Percentiles rank a stretch among this genome's conserved stretches.
phyloP scores from a whole-genome alignment of 2,888 invertebrate species.

The Branchellion lobata region DNA sequence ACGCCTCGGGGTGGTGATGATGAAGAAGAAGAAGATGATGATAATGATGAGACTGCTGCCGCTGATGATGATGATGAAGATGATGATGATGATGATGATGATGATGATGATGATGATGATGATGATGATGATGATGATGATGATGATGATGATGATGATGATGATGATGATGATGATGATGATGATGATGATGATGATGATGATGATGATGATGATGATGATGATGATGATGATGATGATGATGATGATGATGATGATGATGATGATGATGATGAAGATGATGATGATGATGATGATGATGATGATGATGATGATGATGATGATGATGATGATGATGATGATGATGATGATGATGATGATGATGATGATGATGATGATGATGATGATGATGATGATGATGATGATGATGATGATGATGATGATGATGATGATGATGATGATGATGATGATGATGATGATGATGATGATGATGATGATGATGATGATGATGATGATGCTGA shows the following conservation, averaged over 20 bases:
- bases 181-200: slow-evolving; percentile 6
- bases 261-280: slow-evolving; percentile 33
- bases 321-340: slow-evolving; percentile 28
- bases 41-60: too few species aligned
- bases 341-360: slow-evolving; percentile 32
- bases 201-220: neutral
- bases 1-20: too few species aligned
- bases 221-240: slow-evolving; percentile 7
- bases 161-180: slow-evolving; percentile 20
- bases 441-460: slow-evolving; percentile 25
- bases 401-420: slow-evolving; percentile 31
- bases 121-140: neutral
- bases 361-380: slow-evolving; percentile 31
- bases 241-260: slow-evolving; percentile 29
- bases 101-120: slow-evolving; percentile 2
- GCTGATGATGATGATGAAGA: too few species aligned
- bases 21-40: too few species aligned
- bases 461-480: slow-evolving; percentile 30
- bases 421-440: slow-evolving; percentile 30
- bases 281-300: slow-evolving; percentile 40
- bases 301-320: slow-evolving; percentile 42
- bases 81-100: too few species aligned
- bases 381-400: slow-evolving; percentile 20
- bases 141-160: slow-evolving; percentile 10
- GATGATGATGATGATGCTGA: slow-evolving; percentile 30